Conservation (phyloP, 2,113 vertebrate genomes). For the Paedocypris sp. region DNA sequence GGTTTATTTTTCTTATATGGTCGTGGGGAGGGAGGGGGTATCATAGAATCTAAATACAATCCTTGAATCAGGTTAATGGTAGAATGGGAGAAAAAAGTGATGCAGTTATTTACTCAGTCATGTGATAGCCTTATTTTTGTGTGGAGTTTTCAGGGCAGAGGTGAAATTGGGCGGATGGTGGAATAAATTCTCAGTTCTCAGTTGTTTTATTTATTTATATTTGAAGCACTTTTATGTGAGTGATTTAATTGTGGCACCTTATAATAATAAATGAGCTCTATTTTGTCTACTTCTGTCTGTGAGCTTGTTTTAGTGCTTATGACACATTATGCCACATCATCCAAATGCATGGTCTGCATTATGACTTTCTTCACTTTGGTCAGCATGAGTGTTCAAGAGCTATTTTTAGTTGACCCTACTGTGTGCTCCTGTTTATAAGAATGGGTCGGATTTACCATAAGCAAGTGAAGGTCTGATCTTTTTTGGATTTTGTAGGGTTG, state of each 20-base stretch:
- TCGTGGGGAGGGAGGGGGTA: constrained; percentile 62
- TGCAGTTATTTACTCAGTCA: constrained; percentile 33
- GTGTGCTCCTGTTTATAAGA: constrained; percentile 39
- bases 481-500: too few species aligned
- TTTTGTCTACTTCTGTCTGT: constrained; percentile 29
- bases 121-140: constrained; percentile 3
- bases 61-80: constrained; percentile 24
- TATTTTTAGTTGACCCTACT: constrained; percentile 52
- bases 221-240: too few species aligned
- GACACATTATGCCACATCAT: constrained; percentile 40
- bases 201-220: too few species aligned
- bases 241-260: too few species aligned
- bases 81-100: constrained; percentile 36
- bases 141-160: neutral
- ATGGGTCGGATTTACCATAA: constrained; percentile 43
- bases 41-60: constrained; percentile 47
- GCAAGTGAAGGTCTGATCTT: constrained; percentile 20
- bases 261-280: too few species aligned
- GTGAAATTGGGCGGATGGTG: constrained; percentile 14
- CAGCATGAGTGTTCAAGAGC: constrained; percentile 37
- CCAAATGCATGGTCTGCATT: constrained; percentile 49
- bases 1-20: constrained; percentile 56
- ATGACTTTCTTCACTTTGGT: constrained; percentile 24
- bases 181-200: constrained; percentile 2
- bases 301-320: constrained; percentile 3